Evolutionary conservation across 2,888 invertebrate species (phyloP).

Genomic region (Rhagium mordax): DNA sequence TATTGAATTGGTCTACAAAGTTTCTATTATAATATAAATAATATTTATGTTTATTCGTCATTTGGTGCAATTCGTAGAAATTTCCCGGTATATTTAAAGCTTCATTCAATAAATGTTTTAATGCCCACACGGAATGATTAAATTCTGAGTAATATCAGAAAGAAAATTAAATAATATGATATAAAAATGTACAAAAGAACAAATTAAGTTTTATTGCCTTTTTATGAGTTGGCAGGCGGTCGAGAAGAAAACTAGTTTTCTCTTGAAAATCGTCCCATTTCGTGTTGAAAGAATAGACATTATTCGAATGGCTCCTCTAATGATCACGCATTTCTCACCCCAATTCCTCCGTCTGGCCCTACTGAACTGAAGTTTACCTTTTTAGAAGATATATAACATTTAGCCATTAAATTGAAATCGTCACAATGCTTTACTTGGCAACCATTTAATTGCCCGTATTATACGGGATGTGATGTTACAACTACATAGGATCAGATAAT

Average conservation of each 20-base stretch:
- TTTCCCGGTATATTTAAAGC: too few species aligned
- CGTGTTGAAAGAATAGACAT: constrained; percentile 49
- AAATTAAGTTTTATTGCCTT: constrained; percentile 21
- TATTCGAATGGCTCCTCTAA: constrained; percentile 53
- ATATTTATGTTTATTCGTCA: too few species aligned
- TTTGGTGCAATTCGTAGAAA: too few species aligned
- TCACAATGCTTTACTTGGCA: too few species aligned
- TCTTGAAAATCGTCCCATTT: constrained; percentile 50
- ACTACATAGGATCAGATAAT: too few species aligned
- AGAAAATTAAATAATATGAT: constrained; percentile 1
- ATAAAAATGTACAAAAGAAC: constrained; percentile 14
- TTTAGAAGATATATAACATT: background rate
- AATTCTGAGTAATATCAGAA: background rate
- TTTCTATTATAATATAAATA: too few species aligned
- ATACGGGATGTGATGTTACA: too few species aligned
- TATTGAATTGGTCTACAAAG: too few species aligned
- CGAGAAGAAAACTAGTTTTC: constrained; percentile 48
- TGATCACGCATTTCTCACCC: constrained; percentile 55
- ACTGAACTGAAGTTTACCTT: background rate
- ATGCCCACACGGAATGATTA: background rate
- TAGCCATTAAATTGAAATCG: background rate
- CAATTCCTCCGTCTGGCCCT: constrained; percentile 48
- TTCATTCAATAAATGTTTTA: background rate
- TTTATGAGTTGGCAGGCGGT: constrained; percentile 33
- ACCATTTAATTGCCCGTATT: too few species aligned